phyloP scores from a whole-genome alignment of 2,797 vertebrate species.

The Sylvia borin region DNA sequence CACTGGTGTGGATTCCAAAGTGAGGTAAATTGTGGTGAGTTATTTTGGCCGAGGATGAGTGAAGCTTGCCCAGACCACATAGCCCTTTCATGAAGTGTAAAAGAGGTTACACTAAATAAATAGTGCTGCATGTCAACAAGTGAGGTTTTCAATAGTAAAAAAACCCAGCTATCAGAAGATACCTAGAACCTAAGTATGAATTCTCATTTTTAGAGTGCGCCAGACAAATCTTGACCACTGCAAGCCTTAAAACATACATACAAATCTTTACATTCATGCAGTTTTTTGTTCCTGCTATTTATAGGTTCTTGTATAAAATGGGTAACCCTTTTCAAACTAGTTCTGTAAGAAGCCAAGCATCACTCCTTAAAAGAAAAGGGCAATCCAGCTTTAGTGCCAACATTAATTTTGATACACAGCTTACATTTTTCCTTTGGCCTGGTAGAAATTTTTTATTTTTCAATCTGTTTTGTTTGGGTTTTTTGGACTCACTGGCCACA shows the following conservation, averaged over 20 bases:
- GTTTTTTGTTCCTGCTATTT: neutral
- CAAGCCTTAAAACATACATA: neutral
- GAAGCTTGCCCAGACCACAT: slow-evolving; percentile 38
- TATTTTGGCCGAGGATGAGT: slow-evolving; percentile 48
- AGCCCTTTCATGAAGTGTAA: slow-evolving; percentile 25
- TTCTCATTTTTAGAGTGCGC: neutral
- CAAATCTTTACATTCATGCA: neutral
- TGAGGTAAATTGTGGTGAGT: slow-evolving; percentile 32
- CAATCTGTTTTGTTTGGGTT: neutral
- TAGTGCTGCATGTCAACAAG: slow-evolving; percentile 21
- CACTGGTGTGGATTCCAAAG: slow-evolving; percentile 8
- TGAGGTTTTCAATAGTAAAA: neutral
- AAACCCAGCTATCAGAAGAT: neutral
- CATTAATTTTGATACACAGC: slow-evolving; percentile 29
- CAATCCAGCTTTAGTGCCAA: neutral
- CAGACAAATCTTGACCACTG: neutral
- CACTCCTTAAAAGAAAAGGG: neutral
- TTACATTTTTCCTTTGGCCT: slow-evolving; percentile 57
- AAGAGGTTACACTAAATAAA: slow-evolving; percentile 38
- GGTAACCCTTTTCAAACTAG: neutral
- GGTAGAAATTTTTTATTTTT: neutral
- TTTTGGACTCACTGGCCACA: neutral
- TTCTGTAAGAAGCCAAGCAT: neutral
- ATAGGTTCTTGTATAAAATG: neutral
- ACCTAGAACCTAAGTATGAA: neutral